Conservation (phyloP, 2,888 invertebrate genomes). For the Chrysopilus asiliformis region DNA sequence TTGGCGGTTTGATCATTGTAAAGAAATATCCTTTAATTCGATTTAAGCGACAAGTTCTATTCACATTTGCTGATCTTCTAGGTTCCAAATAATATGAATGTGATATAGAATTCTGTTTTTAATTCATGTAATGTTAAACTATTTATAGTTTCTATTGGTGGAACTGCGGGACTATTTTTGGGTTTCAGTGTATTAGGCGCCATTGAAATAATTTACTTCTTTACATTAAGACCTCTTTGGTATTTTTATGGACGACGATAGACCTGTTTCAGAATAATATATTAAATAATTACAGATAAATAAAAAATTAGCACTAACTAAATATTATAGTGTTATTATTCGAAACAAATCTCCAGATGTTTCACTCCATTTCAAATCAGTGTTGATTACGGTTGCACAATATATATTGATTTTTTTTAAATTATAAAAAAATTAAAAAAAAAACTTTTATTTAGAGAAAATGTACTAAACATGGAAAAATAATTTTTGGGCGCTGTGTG, state of each 20-base stretch:
- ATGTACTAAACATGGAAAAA: no score
- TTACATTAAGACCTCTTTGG: constrained; percentile 47
- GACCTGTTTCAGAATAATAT: no score
- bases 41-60: constrained; percentile 29
- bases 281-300: no score
- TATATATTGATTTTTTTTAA: no score
- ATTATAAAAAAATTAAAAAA: no score
- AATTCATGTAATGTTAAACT: constrained; percentile 4
- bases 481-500: no score
- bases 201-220: constrained; percentile 59
- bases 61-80: constrained; percentile 32
- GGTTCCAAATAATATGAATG: constrained; percentile 19
- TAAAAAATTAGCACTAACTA: no score
- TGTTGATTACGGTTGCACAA: no score
- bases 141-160: constrained; percentile 57
- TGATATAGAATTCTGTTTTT: neutral
- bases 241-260: neutral
- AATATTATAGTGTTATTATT: no score
- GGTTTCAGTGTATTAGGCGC: constrained; percentile 67
- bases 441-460: no score
- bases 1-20: constrained; percentile 18
- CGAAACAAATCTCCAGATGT: no score
- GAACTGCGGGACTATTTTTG: constrained; percentile 62
- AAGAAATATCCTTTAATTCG: constrained; percentile 24
- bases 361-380: no score